Conservation (phyloP, 2,888 invertebrate genomes). For the Tetanocera ferruginea region DNA sequence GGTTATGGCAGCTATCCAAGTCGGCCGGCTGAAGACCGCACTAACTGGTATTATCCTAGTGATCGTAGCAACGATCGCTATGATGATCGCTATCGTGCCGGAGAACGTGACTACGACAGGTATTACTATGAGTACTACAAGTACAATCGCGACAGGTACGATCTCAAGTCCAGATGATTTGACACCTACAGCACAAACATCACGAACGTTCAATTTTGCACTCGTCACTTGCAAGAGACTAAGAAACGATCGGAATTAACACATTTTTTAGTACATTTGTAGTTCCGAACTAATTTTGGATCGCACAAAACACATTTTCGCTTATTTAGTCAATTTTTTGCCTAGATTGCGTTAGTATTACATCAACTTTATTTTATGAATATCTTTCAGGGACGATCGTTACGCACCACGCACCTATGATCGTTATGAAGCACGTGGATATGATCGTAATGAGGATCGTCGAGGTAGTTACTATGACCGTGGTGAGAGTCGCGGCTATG, state of each 20-base stretch:
- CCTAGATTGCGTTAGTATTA: neutral
- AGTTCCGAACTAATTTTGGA: neutral
- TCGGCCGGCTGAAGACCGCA: conserved; percentile 61
- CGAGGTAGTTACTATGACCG: conserved; percentile 48
- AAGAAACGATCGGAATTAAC: neutral
- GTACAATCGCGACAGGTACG: conserved; percentile 49
- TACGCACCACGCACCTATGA: conserved; percentile 58
- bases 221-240: neutral
- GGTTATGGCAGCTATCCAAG: conserved; percentile 54
- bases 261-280: neutral
- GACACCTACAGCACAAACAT: neutral
- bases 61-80: conserved; percentile 57
- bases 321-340: neutral
- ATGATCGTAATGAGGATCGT: conserved; percentile 54
- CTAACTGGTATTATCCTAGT: conserved; percentile 61
- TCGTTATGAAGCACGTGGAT: conserved; percentile 57
- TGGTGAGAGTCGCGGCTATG: conserved; percentile 59
- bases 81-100: conserved; percentile 54
- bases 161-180: neutral
- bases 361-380: neutral
- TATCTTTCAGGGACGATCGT: conserved; percentile 58
- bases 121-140: conserved; percentile 49
- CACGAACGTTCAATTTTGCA: too few relatives aligned
- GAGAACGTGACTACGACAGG: conserved; percentile 55
- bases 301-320: neutral